A percentile compares a stretch with the other conserved stretches of the same genome.
phyloP scores from a whole-genome alignment of 2,113 vertebrate species.

The Trichechus manatus region DNA sequence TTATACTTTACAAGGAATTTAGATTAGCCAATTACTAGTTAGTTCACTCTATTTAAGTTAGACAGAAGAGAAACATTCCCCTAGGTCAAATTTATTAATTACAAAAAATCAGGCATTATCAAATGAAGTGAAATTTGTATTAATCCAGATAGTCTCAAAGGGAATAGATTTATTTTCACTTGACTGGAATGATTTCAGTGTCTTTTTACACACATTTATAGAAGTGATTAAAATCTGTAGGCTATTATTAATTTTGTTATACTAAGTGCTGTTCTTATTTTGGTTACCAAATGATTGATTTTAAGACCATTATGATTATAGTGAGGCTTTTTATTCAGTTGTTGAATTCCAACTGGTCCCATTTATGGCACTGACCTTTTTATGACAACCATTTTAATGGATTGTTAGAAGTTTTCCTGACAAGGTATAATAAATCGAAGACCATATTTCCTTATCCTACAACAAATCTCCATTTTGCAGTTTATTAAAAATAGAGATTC shows the following conservation, averaged over 20 bases:
- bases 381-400: neutral
- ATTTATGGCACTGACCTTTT: neutral
- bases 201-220: slow-evolving; percentile 19
- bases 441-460: neutral
- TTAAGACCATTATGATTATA: neutral
- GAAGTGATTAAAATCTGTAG: slow-evolving; percentile 35
- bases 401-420: neutral
- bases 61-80: slow-evolving; percentile 58
- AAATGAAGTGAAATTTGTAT: slow-evolving; percentile 75
- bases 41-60: slow-evolving; percentile 59
- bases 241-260: slow-evolving; percentile 51
- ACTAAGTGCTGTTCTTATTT: neutral
- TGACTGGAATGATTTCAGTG: neutral
- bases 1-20: slow-evolving; percentile 54
- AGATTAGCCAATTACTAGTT: slow-evolving; percentile 68
- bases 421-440: neutral
- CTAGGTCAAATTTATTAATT: slow-evolving; percentile 74
- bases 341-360: neutral
- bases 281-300: neutral
- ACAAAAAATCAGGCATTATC: slow-evolving; percentile 79
- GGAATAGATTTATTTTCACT: slow-evolving; percentile 54
- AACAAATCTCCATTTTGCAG: neutral
- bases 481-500: neutral
- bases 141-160: slow-evolving; percentile 63
- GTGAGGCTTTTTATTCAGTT: neutral